Base-by-base conservation (phyloP, 2,113 vertebrate species). In the Mobula hypostoma region DNA sequence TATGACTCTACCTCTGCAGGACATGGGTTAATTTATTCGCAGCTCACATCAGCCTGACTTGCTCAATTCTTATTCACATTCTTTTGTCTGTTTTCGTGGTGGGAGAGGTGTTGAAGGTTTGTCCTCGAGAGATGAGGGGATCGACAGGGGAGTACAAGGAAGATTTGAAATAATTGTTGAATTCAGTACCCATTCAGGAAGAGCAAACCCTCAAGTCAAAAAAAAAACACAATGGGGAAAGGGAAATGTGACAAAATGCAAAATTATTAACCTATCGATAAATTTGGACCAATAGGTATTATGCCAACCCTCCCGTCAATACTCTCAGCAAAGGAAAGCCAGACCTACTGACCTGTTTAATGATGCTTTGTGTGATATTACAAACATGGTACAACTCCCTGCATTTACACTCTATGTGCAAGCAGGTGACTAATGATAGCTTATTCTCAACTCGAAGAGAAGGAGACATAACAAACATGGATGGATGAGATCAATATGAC, bases 381-480 rank as follows among this genome's bases (percentile, higher is more conserved):
- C 61, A 66, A 17, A 61, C 61, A 90, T 12, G 12, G 7, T n/a
- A n/a, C 58, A 88, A 58, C 61, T 63, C 29, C 58, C 58, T 88
- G 58, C 56, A 56, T 56, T 83, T 83, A 27, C 85, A 63, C 58
- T 63, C 29, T n/a, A 32, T 4, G 66, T 88, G 85, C 61, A 88
- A 58, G 63, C 63, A 61, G 85, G 58, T 14, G 5, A 88, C 58
- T 88, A 88, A 88, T 88, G 85, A 88, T 58, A 88, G 85, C 58
- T 88, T 88, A 88, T 88, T 66, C 58, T 88, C 58, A 29, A 88
- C 58, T 32, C 61, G 63, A 29, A 87, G 56, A 32, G 85, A 88
- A 61, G 83, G 58, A 88, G 61, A 66, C 85, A 58, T 17, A 61
- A 48, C 58, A 29, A 87, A 61, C 83, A 61, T 56, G 29, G 58